Percentiles rank a stretch among this genome's conserved stretches.
Conservation (phyloP, 2,113 vertebrate genomes). For the Tinamus guttatus region DNA sequence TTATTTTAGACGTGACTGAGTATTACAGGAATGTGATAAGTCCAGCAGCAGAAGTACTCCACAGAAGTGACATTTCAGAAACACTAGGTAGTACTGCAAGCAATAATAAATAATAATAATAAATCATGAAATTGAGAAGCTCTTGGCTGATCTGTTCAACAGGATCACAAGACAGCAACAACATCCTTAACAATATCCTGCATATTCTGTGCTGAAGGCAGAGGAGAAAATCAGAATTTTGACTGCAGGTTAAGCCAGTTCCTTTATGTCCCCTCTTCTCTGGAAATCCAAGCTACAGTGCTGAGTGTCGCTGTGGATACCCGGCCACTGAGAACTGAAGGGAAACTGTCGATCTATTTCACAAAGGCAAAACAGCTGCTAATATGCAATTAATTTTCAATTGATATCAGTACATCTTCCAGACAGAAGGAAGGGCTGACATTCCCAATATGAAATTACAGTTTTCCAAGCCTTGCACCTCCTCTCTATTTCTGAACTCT, state of each 20-base stretch:
- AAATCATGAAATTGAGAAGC: neutral
- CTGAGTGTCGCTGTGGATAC: neutral
- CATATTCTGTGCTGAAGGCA: neutral
- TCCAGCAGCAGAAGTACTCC: neutral
- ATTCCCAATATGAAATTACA: neutral
- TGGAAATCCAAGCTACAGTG: neutral
- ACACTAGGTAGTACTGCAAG: neutral
- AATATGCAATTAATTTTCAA: neutral
- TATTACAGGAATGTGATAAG: constrained; percentile 44
- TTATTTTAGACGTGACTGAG: constrained; percentile 20
- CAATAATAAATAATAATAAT: no score
- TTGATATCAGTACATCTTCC: neutral
- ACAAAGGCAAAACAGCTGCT: neutral
- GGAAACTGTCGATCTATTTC: neutral
- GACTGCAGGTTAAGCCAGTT: neutral
- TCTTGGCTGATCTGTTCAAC: neutral
- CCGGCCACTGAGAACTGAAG: neutral
- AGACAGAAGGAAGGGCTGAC: neutral
- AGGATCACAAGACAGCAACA: neutral
- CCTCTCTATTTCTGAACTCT: neutral
- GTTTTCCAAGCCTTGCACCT: neutral
- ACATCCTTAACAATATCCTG: neutral
- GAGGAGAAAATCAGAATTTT: neutral
- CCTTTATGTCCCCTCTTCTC: neutral
- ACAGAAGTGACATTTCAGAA: neutral